Percentiles rank a stretch among this genome's conserved stretches.
These are phyloP conservation scores for Megamerina dolium DNA, from an alignment of 2,888 invertebrate species.

Conservation along the genomic window DNA sequence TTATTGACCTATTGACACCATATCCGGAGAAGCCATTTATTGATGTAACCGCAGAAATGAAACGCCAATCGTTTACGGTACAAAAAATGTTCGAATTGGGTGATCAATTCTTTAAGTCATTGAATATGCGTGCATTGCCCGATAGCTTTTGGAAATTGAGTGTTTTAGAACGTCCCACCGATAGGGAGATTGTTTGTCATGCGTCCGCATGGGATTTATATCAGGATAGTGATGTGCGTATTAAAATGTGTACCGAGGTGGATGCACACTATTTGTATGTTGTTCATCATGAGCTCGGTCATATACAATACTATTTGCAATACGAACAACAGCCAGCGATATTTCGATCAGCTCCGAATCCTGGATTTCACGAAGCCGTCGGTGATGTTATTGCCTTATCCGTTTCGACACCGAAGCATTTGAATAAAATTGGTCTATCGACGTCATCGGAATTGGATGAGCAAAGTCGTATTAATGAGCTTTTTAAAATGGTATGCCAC, in stretches of 20 bases:
- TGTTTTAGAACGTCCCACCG: conserved; percentile 70
- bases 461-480: conserved; percentile 59
- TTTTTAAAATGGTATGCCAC: conserved; percentile 52
- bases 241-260: conserved; percentile 61
- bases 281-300: conserved; percentile 65
- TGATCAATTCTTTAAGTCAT: conserved; percentile 77
- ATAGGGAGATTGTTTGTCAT: conserved; percentile 71
- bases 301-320: conserved; percentile 63
- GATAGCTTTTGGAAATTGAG: conserved; percentile 74
- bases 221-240: conserved; percentile 71
- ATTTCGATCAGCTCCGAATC: conserved; percentile 56
- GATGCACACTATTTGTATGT: conserved; percentile 54
- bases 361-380: conserved; percentile 66
- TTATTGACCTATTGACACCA: conserved; percentile 58
- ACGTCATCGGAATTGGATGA: conserved; percentile 58
- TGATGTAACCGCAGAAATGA: conserved; percentile 67
- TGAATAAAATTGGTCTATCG: conserved; percentile 61
- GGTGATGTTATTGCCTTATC: conserved; percentile 67
- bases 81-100: conserved; percentile 73
- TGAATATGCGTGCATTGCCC: conserved; percentile 75
- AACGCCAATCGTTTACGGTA: conserved; percentile 64
- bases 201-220: conserved; percentile 87
- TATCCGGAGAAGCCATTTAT: conserved; percentile 63
- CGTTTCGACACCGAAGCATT: conserved; percentile 63
- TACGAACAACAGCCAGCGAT: conserved; percentile 55